These are phyloP conservation scores for Acropternis orthonyx DNA, from an alignment of 2,797 vertebrate species.

Conservation along the genomic window DNA sequence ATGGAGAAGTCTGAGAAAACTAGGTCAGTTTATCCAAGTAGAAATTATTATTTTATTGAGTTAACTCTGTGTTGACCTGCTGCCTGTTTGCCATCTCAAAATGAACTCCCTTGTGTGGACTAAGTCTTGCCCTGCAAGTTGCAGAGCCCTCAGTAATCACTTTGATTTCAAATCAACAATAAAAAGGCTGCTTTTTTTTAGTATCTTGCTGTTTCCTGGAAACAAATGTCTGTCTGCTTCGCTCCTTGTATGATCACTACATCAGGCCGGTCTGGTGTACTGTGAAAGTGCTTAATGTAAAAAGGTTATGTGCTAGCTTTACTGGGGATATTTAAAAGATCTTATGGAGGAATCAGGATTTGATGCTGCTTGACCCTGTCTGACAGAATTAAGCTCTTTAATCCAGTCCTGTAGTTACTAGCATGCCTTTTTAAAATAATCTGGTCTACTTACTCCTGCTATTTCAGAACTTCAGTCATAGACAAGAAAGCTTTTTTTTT, in stretches of 20 bases:
- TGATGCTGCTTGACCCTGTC: conserved; percentile 17
- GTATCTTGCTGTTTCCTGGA: conserved; percentile 29
- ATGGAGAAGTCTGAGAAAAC: conserved; percentile 70
- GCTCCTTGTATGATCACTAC: conserved; percentile 8
- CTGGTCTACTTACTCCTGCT: not conserved
- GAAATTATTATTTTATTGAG: conserved; percentile 78
- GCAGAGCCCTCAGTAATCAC: conserved; percentile 21
- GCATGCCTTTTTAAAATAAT: conserved; percentile 1
- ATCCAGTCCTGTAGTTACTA: not conserved
- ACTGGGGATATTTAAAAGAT: conserved; percentile 41
- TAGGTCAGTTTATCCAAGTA: conserved; percentile 80
- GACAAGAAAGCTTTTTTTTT: not conserved
- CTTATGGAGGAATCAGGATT: conserved; percentile 30
- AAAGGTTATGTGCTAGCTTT: conserved; percentile 30
- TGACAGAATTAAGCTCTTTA: conserved; percentile 30
- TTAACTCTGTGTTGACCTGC: conserved; percentile 74
- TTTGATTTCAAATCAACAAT: conserved; percentile 60
- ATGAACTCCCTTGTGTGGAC: conserved; percentile 47
- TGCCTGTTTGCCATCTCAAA: conserved; percentile 54
- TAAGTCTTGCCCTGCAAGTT: conserved; percentile 49
- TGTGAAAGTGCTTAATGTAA: conserved; percentile 18
- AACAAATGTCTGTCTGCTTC: conserved; percentile 33
- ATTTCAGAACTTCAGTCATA: conserved; percentile 20
- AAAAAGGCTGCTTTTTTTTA: conserved; percentile 39
- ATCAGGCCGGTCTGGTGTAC: not conserved